Evolutionary conservation across 2,113 vertebrate species (phyloP), one percentile per base, ranked within the genome.

Genomic region (Pygoscelis adeliae): DNA sequence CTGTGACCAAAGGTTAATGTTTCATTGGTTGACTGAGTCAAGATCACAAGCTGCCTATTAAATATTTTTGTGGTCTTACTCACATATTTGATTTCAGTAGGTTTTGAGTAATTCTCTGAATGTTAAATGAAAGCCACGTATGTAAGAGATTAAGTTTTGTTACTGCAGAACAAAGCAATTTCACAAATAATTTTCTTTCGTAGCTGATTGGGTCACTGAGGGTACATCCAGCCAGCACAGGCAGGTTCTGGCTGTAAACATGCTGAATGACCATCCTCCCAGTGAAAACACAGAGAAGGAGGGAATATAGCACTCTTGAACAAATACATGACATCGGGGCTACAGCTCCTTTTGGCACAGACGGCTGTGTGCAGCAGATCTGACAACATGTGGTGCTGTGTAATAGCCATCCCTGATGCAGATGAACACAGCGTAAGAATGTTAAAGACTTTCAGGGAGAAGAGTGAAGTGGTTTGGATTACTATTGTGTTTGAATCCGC

Each of bases 1-100:
- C 86, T 73, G 71, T 72, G 92, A 82, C 79, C 89, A 88, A 95
- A 97, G 87, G 96, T 96, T 94, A 97, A 96, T 72, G 83, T 91
- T 92, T 84, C 85, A 72, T 80, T 91, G 74, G 62, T 32, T 88
- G 84, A 73, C 80, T 89, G 77, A 96, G 93, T 87, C 79, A 87
- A 93, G 86, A 90, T 91, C 73, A 96, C 71, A 55, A 65, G 80
- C 93, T 95, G 89, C 38, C 78, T 65, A 23, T 95, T 91, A 88
- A 32, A 42, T 94, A 85, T 88, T 92, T 93, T 73, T 65, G 70
- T 72, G 69, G 62, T 81, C 66, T 91, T 78, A 74, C 58, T 74
- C 56, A 29, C 56, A 83, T 15, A 32, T 83, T 46, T 87, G 73
- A 93, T 90, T 97, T 91, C 86, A 70, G 73, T 73, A 88, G 73